Base-by-base conservation (phyloP, 2,113 vertebrate genomes). In the Dunckerocampus dactyliophorus region DNA sequence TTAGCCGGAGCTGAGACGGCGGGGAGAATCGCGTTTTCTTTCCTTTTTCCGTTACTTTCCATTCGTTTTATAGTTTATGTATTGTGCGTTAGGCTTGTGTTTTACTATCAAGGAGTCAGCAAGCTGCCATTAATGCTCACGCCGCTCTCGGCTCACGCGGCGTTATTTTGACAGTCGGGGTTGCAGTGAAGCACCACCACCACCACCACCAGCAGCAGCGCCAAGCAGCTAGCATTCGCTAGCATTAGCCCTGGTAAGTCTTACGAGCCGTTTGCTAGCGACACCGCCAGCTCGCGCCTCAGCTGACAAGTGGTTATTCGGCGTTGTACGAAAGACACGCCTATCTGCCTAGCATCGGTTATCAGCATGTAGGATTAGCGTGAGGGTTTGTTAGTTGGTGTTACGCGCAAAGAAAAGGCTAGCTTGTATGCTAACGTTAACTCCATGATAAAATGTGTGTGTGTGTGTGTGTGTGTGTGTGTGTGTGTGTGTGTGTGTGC, bases 131-230 rank as follows among this genome's bases (percentile, higher is more conserved):
- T 62, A 69, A 42, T 56, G 67, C 77, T 62, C 76, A 75, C 17
- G 73, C 71, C 67, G 69, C 79, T 79, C 15, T 69, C 66, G 67
- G 80, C 84, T 86, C 86, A 82, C 83, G 81, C 84, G 82, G 80
- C 82, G 79, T 80, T 88, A 74, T 80, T 87, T 89, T 90, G 87
- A 88, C 89, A 89, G 85, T 87, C 85, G 81, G 82, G 52, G 82
- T 76, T 86, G 81, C 52, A 50, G 71, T 65, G 79, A 84, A 71
- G 70, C 78, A 69, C 71, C 75, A 63, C 55, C 48, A 80, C 80
- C 83, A 82, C 76, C 75, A 72, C 72, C 80, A 82, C 70, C 53
- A 55, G 31, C 28, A 11, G 15, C 28, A 6, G 8, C 17, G 17
- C 34, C 34, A 13, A 56, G 24, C 16, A 13, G 54, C 54, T 56